phyloP scores from a whole-genome alignment of 1,140 invertebrate genomes.

The Drosophila hydei region DNA sequence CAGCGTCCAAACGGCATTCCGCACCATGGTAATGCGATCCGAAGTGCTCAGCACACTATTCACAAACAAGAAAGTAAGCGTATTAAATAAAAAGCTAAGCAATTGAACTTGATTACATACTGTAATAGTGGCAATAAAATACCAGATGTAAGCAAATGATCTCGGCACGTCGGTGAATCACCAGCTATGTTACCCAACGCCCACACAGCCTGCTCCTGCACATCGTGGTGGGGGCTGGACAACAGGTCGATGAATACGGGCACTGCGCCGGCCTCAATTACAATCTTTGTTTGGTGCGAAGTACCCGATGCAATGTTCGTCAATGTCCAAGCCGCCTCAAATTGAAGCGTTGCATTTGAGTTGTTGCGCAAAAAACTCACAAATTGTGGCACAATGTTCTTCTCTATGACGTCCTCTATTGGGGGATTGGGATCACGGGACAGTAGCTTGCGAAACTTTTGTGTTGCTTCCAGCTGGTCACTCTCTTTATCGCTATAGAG shows the following conservation, averaged over 20 bases:
- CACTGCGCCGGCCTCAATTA: slow-evolving; percentile 97
- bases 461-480: slow-evolving; percentile 94
- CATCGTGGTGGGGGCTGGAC: slow-evolving; percentile 93
- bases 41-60: slow-evolving; percentile 92
- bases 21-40: slow-evolving; percentile 94
- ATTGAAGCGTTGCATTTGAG: slow-evolving; percentile 92
- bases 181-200: slow-evolving; percentile 97
- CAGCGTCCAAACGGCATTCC: slow-evolving; percentile 99
- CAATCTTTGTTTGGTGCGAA: slow-evolving; percentile 95
- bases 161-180: slow-evolving; percentile 96
- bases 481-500: slow-evolving; percentile 92
- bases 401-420: slow-evolving; percentile 99
- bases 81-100: not conserved
- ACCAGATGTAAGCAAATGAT: slow-evolving; percentile 94
- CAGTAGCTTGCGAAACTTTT: slow-evolving; percentile 97
- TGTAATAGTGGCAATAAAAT: slow-evolving; percentile 95
- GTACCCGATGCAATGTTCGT: slow-evolving; percentile 99
- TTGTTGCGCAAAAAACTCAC: slow-evolving; percentile 96
- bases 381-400: slow-evolving; percentile 97
- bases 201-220: slow-evolving; percentile 98
- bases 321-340: slow-evolving; percentile 98
- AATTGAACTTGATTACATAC: slow-evolving; percentile 86
- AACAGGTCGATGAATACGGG: slow-evolving; percentile 95
- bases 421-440: slow-evolving; percentile 98
- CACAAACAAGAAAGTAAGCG: not conserved